These are phyloP conservation scores for Phthorimaea operculella DNA, from an alignment of 1,140 invertebrate genomes.

Conservation along the genomic window DNA sequence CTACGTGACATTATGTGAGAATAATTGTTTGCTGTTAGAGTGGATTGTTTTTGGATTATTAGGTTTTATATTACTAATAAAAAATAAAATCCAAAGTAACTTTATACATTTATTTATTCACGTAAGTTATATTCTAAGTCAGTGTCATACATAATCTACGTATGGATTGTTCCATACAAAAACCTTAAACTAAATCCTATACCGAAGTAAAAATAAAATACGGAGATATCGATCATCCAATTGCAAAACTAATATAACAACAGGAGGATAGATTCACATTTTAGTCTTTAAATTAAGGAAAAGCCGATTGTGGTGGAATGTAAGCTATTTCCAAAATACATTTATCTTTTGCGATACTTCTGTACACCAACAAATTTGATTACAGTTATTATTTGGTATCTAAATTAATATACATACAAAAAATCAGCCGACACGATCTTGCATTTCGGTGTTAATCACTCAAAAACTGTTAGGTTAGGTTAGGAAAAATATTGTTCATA, in stretches of 20 bases:
- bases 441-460: too few species aligned
- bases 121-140: background rate
- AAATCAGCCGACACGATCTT: too few species aligned
- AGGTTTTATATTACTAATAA: too few species aligned
- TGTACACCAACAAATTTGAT: too few species aligned
- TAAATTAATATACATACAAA: too few species aligned
- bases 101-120: background rate
- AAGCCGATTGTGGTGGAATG: background rate
- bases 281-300: background rate
- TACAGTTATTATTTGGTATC: too few species aligned
- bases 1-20: too few species aligned
- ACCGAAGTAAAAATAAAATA: background rate
- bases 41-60: too few species aligned
- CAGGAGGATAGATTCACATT: constrained; percentile 1
- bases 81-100: too few species aligned
- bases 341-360: background rate
- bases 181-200: background rate
- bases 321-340: background rate
- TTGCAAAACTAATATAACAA: background rate
- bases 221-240: background rate
- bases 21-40: too few species aligned
- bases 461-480: too few species aligned
- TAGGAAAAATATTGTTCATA: too few species aligned
- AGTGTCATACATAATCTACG: background rate
- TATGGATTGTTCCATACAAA: background rate